These are phyloP conservation scores for Chymomyza caudatula DNA, from an alignment of 2,888 invertebrate species.

Conservation along the genomic window DNA sequence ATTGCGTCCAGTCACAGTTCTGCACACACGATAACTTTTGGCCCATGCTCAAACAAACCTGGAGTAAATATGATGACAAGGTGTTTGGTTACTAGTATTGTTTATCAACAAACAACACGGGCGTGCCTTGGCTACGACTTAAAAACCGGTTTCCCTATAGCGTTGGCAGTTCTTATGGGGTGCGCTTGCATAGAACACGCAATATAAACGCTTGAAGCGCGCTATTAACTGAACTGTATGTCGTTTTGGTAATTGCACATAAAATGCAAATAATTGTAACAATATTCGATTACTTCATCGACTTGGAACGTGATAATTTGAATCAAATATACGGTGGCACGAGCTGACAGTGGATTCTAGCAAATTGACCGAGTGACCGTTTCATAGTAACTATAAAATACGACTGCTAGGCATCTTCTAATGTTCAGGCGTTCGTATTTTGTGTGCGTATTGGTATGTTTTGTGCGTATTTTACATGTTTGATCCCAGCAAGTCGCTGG, in stretches of 20 bases:
- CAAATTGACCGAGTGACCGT: background rate
- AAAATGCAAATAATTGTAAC: background rate
- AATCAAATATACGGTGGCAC: background rate
- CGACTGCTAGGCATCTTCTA: background rate
- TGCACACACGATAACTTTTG: constrained; percentile 37
- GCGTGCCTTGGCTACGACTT: background rate
- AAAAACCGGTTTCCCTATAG: constrained; percentile 31
- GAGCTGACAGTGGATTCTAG: background rate
- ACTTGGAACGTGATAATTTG: background rate
- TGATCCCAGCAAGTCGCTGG: constrained; percentile 43
- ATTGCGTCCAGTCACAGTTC: constrained; percentile 18
- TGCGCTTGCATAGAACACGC: background rate
- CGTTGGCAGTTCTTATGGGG: background rate
- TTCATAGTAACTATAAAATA: background rate
- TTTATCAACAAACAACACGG: constrained; percentile 3
- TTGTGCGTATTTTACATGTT: constrained; percentile 25
- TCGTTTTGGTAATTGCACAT: background rate
- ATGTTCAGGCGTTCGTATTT: background rate
- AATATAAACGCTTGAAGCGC: background rate
- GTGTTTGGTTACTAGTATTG: background rate
- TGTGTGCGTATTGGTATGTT: background rate
- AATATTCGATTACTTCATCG: background rate
- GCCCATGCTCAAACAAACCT: constrained; percentile 34
- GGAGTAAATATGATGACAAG: background rate
- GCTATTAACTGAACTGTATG: background rate